These are phyloP conservation scores for Catamblyrhynchus diadema DNA, from an alignment of 2,797 vertebrate genomes.

Conservation along the genomic window DNA sequence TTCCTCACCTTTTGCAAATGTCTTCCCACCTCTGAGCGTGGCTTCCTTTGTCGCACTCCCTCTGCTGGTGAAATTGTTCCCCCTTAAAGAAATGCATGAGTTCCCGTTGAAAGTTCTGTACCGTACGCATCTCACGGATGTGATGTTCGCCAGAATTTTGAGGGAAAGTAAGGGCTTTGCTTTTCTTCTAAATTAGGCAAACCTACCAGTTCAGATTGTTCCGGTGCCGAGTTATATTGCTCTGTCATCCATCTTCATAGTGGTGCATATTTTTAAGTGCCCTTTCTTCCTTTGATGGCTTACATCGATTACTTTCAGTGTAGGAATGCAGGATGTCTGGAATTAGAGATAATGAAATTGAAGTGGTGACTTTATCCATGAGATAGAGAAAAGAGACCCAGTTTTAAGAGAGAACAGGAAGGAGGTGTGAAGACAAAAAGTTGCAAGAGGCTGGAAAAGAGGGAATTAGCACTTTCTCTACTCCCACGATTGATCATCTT, in stretches of 20 bases:
- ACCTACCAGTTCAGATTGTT: neutral
- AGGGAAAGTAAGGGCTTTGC: neutral
- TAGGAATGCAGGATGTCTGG: neutral
- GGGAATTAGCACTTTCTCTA: neutral
- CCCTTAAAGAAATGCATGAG: neutral
- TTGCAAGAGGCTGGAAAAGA: neutral
- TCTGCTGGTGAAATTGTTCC: neutral
- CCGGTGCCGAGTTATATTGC: neutral
- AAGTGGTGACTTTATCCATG: neutral
- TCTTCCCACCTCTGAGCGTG: neutral
- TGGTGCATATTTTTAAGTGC: neutral
- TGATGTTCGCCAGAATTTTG: neutral
- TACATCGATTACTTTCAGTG: neutral
- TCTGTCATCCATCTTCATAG: neutral
- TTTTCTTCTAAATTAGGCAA: neutral
- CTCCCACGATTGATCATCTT: neutral
- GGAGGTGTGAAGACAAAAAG: neutral
- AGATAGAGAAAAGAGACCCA: neutral
- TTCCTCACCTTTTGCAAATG: neutral
- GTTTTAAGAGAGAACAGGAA: neutral
- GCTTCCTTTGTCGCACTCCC: neutral
- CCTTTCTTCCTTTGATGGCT: neutral
- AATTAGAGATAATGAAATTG: neutral
- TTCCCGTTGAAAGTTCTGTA: neutral
- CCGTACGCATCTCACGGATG: fast-evolving